Evolutionary conservation across 1,140 invertebrate genomes (phyloP).

Genomic region (Dendrolimus punctatus): DNA sequence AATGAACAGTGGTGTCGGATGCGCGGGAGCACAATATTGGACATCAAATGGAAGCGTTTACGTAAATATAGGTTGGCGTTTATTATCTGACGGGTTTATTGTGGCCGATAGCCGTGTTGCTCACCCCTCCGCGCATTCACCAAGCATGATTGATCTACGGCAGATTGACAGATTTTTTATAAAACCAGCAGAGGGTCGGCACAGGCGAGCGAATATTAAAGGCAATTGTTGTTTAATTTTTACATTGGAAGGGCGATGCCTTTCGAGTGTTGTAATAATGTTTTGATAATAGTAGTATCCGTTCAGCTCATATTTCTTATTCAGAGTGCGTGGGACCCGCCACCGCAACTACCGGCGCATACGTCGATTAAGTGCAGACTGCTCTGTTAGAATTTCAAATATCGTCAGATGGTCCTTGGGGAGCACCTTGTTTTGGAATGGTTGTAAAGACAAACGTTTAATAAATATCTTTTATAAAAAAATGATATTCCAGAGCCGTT

Average conservation of each 20-base stretch:
- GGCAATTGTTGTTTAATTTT: constrained; percentile 72
- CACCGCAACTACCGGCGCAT: constrained; percentile 9
- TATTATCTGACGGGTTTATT: constrained; percentile 63
- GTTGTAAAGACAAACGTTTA: constrained; percentile 7
- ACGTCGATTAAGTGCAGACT: constrained; percentile 26
- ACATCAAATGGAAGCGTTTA: constrained; percentile 64
- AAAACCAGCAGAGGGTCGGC: constrained; percentile 55
- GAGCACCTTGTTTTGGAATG: constrained; percentile 42
- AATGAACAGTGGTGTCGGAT: constrained; percentile 38
- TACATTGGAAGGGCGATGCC: constrained; percentile 62
- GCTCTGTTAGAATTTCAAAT: constrained; percentile 51
- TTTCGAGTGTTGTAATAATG: constrained; percentile 70
- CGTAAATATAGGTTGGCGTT: constrained; percentile 63
- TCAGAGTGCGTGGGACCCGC: constrained; percentile 62
- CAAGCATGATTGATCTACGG: constrained; percentile 66
- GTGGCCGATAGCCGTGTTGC: constrained; percentile 29
- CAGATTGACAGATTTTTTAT: constrained; percentile 70
- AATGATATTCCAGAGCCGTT: too few relatives aligned
- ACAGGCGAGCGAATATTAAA: constrained; percentile 67
- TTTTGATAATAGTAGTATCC: constrained; percentile 70
- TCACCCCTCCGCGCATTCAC: constrained; percentile 61
- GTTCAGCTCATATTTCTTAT: constrained; percentile 69
- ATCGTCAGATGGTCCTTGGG: constrained; percentile 31
- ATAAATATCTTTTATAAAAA: constrained; percentile 4
- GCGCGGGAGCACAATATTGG: constrained; percentile 48